Base-by-base conservation (phyloP, 1,140 invertebrate genomes). In the Drosophila obscura region DNA sequence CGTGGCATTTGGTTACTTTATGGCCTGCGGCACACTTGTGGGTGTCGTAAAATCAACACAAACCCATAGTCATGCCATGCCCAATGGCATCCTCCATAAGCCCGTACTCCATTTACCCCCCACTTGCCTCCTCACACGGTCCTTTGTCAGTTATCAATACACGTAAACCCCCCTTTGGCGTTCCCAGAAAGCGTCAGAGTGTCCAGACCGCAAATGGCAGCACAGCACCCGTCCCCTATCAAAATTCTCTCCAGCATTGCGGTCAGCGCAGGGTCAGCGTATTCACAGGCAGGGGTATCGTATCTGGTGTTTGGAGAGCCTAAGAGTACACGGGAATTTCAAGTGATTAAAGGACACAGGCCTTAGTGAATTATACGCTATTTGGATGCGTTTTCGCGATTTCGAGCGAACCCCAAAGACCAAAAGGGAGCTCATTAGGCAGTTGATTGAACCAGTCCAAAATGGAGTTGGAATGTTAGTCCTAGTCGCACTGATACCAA, bases 1-100 rank as follows among this genome's bases (percentile, higher is more conserved):
- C 69, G 64, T 75, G 67, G 62, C 66, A 87, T 73, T 87, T 78
- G 78, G 63, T 60, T 79, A 72, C 71, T 78, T 79, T 87, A 87
- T 87, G 66, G 82, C 82, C 72, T 87, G 82, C 61, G 82, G 82
- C 77, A 77, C 59, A 79, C 82, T 87, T 87, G 82, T 68, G 75
- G 82, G 78, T 84, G 81, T 84, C 81, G 81, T 84, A 84, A 84
- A 84, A 84, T 84, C 80, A 84, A 84, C 82, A 85, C 58, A 68
- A 63, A 68, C 58, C 58, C 58, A 73, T 61, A 48, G 15, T 5
- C 19, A 43, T 39, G 19, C 22, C 22, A 48, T 48, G 22, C 11
- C 15, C n/a, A 64, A 64, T 39, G 26, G 45, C 52, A 19, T 15
- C 46, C 46, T 44, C 13, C 44, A n/a, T 41, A 6, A 46, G 48